phyloP scores from a whole-genome alignment of 2,113 vertebrate species.

The Anhinga rufa region DNA sequence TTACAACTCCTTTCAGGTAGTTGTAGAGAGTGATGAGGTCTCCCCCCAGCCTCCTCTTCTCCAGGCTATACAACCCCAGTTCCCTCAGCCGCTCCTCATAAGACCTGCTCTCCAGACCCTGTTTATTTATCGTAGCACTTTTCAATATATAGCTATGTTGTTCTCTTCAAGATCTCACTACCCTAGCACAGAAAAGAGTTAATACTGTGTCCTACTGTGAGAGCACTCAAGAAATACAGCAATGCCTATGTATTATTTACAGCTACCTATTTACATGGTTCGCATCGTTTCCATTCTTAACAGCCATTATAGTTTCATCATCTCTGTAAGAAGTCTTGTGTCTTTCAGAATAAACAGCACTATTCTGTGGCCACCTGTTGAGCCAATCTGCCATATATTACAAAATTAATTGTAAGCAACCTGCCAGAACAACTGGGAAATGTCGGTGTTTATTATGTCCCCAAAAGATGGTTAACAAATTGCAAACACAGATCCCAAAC shows the following conservation, averaged over 20 bases:
- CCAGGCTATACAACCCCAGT: too few relatives aligned
- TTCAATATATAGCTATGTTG: background rate
- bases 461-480: background rate
- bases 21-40: too few relatives aligned
- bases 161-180: background rate
- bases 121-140: background rate
- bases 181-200: background rate
- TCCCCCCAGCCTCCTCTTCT: too few relatives aligned
- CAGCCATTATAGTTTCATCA: background rate
- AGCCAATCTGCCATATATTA: background rate
- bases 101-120: too few relatives aligned
- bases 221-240: background rate
- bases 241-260: constrained; percentile 29
- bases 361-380: background rate
- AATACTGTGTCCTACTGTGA: background rate
- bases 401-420: background rate
- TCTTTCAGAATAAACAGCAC: background rate
- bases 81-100: too few relatives aligned
- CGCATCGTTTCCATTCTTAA: background rate
- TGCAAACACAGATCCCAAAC: background rate
- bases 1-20: too few relatives aligned
- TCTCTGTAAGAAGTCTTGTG: background rate
- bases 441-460: background rate
- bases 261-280: background rate
- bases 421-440: background rate